These are phyloP conservation scores for Isichthys henryi DNA, from an alignment of 2,113 vertebrate species.

Conservation along the genomic window DNA sequence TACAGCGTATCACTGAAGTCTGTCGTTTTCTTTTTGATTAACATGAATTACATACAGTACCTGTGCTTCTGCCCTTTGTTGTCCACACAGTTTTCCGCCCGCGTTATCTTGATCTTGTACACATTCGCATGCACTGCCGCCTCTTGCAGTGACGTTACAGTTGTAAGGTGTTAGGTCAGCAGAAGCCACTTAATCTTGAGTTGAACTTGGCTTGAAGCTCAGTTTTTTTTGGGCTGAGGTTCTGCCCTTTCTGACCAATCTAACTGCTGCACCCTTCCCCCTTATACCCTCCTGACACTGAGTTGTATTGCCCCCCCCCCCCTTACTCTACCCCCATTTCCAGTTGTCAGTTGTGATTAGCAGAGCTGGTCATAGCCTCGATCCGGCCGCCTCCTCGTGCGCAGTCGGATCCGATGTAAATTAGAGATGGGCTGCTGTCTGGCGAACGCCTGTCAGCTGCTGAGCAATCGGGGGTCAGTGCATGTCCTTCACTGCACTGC, in stretches of 20 bases:
- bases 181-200: background rate
- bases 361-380: background rate
- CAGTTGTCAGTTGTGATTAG: constrained; percentile 9
- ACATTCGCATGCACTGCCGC: background rate
- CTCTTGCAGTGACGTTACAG: background rate
- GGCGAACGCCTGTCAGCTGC: constrained; percentile 4
- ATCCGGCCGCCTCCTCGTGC: background rate
- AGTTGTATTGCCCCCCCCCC: background rate
- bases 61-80: background rate
- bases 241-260: background rate
- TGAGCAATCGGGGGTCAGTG: constrained; percentile 1
- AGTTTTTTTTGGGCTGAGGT: background rate
- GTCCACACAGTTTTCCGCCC: background rate
- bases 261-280: background rate
- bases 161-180: background rate
- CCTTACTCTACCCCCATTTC: background rate
- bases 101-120: background rate
- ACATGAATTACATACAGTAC: background rate
- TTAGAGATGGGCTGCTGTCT: background rate
- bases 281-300: background rate
- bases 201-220: background rate
- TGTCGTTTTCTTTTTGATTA: background rate
- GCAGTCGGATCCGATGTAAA: constrained; percentile 10
- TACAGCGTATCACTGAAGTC: background rate
- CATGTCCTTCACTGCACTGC: background rate